phyloP scores from a whole-genome alignment of 2,888 invertebrate genomes.

The Agriopis leucophaearia region DNA sequence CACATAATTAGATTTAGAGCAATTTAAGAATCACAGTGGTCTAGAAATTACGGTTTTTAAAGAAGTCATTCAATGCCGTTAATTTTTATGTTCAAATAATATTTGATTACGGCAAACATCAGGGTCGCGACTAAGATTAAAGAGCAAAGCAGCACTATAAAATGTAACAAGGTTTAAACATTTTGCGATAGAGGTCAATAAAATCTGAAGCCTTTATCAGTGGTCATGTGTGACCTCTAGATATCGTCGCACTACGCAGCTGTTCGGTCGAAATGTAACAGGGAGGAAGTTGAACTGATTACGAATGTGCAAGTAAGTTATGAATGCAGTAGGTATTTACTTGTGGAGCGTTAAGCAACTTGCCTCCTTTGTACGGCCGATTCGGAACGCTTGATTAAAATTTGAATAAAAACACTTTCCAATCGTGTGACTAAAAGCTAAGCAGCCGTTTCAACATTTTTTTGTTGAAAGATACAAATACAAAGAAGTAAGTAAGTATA shows the following conservation, averaged over 20 bases:
- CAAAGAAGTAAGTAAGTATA: too few species aligned
- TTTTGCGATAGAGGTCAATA: conserved; percentile 52
- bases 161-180: conserved; percentile 26
- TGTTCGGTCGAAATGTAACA: conserved; percentile 47
- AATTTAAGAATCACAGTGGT: too few species aligned
- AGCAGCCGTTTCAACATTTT: conserved; percentile 14
- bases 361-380: conserved; percentile 4
- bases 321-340: background rate
- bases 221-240: conserved; percentile 62
- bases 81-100: too few species aligned
- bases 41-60: too few species aligned
- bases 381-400: conserved; percentile 18
- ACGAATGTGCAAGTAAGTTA: conserved; percentile 32
- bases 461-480: too few species aligned
- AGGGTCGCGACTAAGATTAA: conserved; percentile 35
- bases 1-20: conserved; percentile 7
- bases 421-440: conserved; percentile 19
- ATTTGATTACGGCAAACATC: conserved; percentile 11
- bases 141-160: conserved; percentile 27
- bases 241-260: conserved; percentile 70
- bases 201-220: conserved; percentile 59
- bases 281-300: conserved; percentile 41
- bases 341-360: conserved; percentile 10
- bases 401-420: conserved; percentile 19
- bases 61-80: too few species aligned